Conservation (phyloP, 2,888 invertebrate species). For the Kryphioiulus occultus region DNA sequence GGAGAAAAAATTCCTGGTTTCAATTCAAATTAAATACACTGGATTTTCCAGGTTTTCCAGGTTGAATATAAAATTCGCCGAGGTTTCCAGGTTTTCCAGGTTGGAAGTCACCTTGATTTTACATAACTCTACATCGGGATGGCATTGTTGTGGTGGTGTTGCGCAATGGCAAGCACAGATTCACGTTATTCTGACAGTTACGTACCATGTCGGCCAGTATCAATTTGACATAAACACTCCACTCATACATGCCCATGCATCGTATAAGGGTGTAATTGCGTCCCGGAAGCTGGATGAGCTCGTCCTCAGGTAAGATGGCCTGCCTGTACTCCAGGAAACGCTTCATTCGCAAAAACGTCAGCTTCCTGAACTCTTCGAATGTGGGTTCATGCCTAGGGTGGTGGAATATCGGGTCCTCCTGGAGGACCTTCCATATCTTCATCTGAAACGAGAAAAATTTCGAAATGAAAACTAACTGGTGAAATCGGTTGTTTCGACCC, state of each 20-base stretch:
- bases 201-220: conserved; percentile 59
- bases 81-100: too few relatives aligned
- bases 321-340: conserved; percentile 70
- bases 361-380: conserved; percentile 73
- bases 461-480: too few relatives aligned
- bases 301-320: conserved; percentile 67
- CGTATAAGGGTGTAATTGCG: conserved; percentile 59
- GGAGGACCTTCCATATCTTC: conserved; percentile 78
- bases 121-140: too few relatives aligned
- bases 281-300: conserved; percentile 59
- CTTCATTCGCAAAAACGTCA: conserved; percentile 69
- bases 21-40: too few relatives aligned
- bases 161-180: too few relatives aligned
- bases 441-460: conserved; percentile 66
- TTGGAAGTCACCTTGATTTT: too few relatives aligned
- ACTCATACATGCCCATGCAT: conserved; percentile 62
- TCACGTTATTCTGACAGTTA: neutral
- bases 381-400: conserved; percentile 70
- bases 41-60: too few relatives aligned
- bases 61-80: too few relatives aligned
- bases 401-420: conserved; percentile 80
- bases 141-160: too few relatives aligned
- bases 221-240: conserved; percentile 61
- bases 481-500: too few relatives aligned
- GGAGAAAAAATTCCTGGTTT: too few relatives aligned